These are phyloP conservation scores for Protobothrops flavoviridis DNA, from an alignment of 2,113 vertebrate genomes.

Conservation along the genomic window DNA sequence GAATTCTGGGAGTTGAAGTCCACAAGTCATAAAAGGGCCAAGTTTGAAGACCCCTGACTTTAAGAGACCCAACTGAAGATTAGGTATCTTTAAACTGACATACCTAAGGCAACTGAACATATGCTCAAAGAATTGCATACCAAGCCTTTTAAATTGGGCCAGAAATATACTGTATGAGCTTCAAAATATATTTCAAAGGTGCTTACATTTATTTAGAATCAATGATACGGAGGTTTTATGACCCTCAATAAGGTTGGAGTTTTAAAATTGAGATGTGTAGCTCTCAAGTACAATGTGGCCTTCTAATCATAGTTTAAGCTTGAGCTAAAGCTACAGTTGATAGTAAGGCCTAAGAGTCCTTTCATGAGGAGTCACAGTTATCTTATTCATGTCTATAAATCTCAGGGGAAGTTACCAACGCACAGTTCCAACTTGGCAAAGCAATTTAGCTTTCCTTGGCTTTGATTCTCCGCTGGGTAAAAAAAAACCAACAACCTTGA, in stretches of 20 bases:
- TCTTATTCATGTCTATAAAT: neutral
- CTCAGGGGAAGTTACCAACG: neutral
- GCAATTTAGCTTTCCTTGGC: neutral
- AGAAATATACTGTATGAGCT: neutral
- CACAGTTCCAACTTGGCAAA: neutral
- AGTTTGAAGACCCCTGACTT: no score
- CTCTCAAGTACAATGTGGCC: neutral
- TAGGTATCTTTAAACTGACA: neutral
- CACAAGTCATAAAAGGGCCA: no score
- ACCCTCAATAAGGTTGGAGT: neutral
- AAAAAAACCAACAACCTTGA: neutral
- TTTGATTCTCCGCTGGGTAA: neutral
- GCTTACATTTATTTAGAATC: neutral
- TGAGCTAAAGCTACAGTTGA: neutral
- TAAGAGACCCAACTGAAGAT: no score
- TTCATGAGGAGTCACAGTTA: neutral
- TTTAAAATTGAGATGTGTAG: neutral
- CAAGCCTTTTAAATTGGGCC: neutral
- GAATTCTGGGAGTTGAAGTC: no score
- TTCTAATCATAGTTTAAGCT: neutral
- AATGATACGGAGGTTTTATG: neutral
- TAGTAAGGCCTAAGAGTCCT: neutral
- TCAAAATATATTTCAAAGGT: neutral
- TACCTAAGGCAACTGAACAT: neutral
- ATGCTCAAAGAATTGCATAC: neutral